Base-by-base conservation (phyloP, 2,113 vertebrate genomes). In the Opisthocomus hoazin region DNA sequence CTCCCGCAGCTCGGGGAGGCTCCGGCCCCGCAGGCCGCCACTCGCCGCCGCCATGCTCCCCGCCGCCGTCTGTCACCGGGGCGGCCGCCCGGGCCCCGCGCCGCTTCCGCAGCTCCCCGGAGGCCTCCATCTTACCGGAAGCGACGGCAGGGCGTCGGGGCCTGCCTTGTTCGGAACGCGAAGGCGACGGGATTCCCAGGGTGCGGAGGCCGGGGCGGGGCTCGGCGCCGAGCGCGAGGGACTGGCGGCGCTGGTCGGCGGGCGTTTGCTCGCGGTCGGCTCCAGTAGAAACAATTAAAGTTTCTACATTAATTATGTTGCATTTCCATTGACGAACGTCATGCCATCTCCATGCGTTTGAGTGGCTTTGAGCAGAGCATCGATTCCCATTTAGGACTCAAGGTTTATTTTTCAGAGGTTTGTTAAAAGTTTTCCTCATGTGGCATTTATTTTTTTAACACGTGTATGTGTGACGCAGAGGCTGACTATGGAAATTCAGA, bases 1-100 rank as follows among this genome's bases (percentile, higher is more conserved):
- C 53, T 99, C 99, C 76, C 71, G 95, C 50, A 99, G 99, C 97
- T 99, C 98, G 43, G 95, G 97, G 95, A 94, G 98, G 87, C 97
- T 98, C 86, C 97, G 98, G 48, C 73, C 92, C 36, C 90, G 96
- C 94, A 98, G 97, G 87, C 97, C 95, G 64, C 97, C 86, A 70
- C 51, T 97, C 21, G 92, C 70, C 57, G 73, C 94, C 30, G 66
- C 93, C 97, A 96, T 97, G 45, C 54, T 80, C 68, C 51, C 39
- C 76, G 63, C 39, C 56, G 15, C 45, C 80, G 69, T 45, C 82
- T 30, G 32, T 48, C 69, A 20, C 51, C 19, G 41, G 80, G 53
- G 30, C 83, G 1, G 53, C 84, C 14, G 64, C 39, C 39, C 77
- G 18, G 81, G 9, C 45, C 69, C 37, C 63, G 66, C 37, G 15